Percentiles rank a stretch among this genome's conserved stretches.
Evolutionary conservation across 2,888 invertebrate species (phyloP).

Genomic region (Dione vanillae): DNA sequence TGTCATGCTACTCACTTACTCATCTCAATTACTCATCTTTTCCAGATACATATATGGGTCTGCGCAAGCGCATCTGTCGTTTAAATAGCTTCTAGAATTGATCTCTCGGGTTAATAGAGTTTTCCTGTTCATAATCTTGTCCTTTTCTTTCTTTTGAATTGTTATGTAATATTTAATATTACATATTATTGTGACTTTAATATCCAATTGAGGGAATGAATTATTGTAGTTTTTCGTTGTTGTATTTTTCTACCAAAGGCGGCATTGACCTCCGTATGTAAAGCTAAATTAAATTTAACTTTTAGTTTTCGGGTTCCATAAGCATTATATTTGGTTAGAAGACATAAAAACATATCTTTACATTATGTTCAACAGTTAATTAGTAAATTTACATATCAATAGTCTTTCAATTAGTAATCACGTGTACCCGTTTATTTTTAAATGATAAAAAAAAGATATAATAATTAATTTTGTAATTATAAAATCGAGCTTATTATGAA

Average conservation of each 20-base stretch:
- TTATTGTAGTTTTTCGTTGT: background rate
- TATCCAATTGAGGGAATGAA: background rate
- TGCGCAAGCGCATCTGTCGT: conserved; percentile 37
- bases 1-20: background rate
- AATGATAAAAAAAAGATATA: background rate
- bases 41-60: conserved; percentile 18
- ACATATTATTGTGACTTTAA: background rate
- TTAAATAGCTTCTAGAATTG: conserved; percentile 35
- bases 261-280: too few relatives aligned
- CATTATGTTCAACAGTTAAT: background rate
- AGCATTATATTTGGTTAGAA: too few relatives aligned
- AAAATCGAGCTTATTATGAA: conserved; percentile 4
- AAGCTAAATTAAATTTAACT: too few relatives aligned
- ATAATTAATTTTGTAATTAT: background rate
- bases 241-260: too few relatives aligned
- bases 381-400: background rate
- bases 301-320: too few relatives aligned
- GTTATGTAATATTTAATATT: background rate
- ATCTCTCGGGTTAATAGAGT: conserved; percentile 44
- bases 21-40: conserved; percentile 34
- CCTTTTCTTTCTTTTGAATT: conserved; percentile 15
- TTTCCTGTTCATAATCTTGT: conserved; percentile 39
- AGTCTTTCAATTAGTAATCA: conserved; percentile 6
- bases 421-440: background rate
- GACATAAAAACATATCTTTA: background rate